Evolutionary conservation across 2,888 invertebrate species (phyloP).

Genomic region (Brenthis daphne): DNA sequence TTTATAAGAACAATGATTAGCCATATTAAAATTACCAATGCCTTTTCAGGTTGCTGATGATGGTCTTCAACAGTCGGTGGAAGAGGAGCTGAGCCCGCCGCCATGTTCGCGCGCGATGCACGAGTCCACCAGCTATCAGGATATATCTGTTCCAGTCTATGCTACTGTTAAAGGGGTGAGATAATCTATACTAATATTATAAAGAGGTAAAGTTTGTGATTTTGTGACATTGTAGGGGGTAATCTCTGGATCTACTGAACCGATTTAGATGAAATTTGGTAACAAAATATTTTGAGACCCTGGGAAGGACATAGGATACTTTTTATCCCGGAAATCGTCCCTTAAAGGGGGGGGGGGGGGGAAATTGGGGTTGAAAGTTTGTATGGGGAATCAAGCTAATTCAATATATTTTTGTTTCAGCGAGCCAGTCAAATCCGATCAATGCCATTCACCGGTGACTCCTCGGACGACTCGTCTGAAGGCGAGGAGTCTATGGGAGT

Average conservation of each 20-base stretch:
- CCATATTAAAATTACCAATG: background rate
- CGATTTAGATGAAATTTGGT: too few species aligned
- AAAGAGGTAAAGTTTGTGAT: too few species aligned
- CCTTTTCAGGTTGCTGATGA: slow-evolving; percentile 70
- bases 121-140: slow-evolving; percentile 91
- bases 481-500: slow-evolving; percentile 89
- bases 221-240: too few species aligned
- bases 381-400: too few species aligned
- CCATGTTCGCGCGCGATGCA: slow-evolving; percentile 70
- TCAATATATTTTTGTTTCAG: slow-evolving; percentile 56
- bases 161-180: slow-evolving; percentile 96
- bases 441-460: slow-evolving; percentile 97
- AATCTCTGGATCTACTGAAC: too few species aligned
- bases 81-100: slow-evolving; percentile 73
- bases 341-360: too few species aligned
- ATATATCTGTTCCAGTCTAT: slow-evolving; percentile 96
- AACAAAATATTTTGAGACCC: too few species aligned
- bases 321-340: too few species aligned
- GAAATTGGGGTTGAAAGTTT: too few species aligned
- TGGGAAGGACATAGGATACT: too few species aligned
- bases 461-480: slow-evolving; percentile 96
- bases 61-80: slow-evolving; percentile 77
- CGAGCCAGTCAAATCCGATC: slow-evolving; percentile 97
- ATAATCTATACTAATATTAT: background rate
- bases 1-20: too few species aligned